Evolutionary conservation across 2,113 vertebrate species (phyloP), one percentile per base, ranked within the genome.

Genomic region (Orycteropus afer): DNA sequence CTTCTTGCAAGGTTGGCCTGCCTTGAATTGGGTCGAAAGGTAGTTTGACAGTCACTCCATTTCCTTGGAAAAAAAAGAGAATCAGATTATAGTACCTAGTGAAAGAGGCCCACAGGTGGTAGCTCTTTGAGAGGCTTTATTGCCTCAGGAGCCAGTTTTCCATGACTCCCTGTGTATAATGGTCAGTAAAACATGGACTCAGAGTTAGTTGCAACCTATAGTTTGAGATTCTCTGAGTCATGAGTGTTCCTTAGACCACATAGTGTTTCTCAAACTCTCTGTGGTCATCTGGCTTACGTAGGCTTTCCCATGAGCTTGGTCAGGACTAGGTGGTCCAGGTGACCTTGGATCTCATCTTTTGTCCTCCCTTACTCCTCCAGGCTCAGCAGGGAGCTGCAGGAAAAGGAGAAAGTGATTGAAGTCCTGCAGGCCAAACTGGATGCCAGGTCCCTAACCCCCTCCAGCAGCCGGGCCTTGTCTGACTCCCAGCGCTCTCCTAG

Each of bases 381-480:
- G 97, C 98, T 99, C 51, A 99, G 98, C 95, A 98, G 94, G 91
- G 99, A 99, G 96, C 99, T 99, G 23, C 99, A 99, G 95, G 99
- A 99, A 96, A 99, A 99, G 97, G 99, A 99, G 84, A 99, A 99
- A 76, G 96, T 99, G 97, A 99, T 99, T 15, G 98, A 99, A 94
- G 98, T 98, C n/a, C 98, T 99, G 15, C 99, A 98, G 61, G 98
- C 98, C 18, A 99, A 99, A 96, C 98, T 99, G 94, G 98, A 99
- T 29, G 98, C 98, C 42, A 97, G 91, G n/a, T 98, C 98, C 0
- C 98, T 99, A 95, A 99, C 98, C 0, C 99, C 99, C 0, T 97
- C 97, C 82, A 99, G 99, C 96, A 98, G 98, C 98, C 98, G 80
- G 1, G 98, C 98, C 0, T 97, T 98, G 93, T 99, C 99, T 0